phyloP scores from a whole-genome alignment of 1,140 invertebrate genomes.

The Polypedilum pembai region DNA sequence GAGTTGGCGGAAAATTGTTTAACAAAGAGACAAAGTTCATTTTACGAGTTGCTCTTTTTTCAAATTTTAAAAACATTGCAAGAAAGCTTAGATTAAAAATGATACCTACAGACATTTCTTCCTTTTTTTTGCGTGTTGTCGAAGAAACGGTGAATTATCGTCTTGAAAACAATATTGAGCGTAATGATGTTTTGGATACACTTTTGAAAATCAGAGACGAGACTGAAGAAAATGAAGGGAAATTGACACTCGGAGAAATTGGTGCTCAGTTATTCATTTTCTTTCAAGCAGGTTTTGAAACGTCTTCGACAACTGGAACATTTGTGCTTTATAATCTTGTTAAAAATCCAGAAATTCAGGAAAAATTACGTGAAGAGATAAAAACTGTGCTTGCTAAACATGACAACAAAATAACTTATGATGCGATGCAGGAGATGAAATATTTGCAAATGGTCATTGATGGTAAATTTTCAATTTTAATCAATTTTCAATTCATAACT shows the following conservation, averaged over 20 bases:
- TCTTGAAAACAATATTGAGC: conserved; percentile 34
- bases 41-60: conserved; percentile 32
- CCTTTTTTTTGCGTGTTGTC: conserved; percentile 37
- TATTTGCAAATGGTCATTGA: conserved; percentile 55
- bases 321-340: conserved; percentile 55
- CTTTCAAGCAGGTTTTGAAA: conserved; percentile 44
- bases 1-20: conserved; percentile 39
- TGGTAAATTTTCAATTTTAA: too few species aligned
- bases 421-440: conserved; percentile 51
- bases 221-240: not conserved
- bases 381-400: conserved; percentile 44
- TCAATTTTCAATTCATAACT: too few species aligned
- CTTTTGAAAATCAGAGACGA: conserved; percentile 26
- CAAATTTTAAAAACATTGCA: conserved; percentile 34
- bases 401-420: conserved; percentile 49
- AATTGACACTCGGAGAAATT: not conserved
- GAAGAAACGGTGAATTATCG: conserved; percentile 37
- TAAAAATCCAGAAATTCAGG: conserved; percentile 53
- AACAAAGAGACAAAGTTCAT: not conserved
- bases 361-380: conserved; percentile 53
- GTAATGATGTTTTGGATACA: conserved; percentile 36
- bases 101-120: conserved; percentile 32
- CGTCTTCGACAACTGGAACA: conserved; percentile 54
- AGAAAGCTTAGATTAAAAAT: conserved; percentile 30
- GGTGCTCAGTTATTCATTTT: not conserved